Conservation (phyloP, 2,797 vertebrate species). For the Oryzias sinensis region DNA sequence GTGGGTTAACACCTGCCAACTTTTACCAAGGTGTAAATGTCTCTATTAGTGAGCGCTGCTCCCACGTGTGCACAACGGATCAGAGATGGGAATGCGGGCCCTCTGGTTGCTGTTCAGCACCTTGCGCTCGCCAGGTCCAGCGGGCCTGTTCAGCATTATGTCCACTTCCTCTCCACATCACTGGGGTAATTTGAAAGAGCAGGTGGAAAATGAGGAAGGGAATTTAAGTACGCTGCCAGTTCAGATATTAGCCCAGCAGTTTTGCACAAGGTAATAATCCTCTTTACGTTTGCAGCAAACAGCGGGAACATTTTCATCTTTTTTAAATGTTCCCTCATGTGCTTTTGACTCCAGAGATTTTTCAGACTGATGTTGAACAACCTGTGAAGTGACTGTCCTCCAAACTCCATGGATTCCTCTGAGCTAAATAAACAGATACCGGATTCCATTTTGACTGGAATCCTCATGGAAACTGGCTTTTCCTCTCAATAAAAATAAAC, state of each 20-base stretch:
- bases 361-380: constrained; percentile 17
- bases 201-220: constrained; percentile 5
- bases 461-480: constrained; percentile 48
- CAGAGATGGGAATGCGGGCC: constrained; percentile 85
- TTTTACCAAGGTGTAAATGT: constrained; percentile 98
- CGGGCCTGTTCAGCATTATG: constrained; percentile 59
- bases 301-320: background rate
- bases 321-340: background rate
- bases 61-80: constrained; percentile 70
- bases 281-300: too few relatives aligned
- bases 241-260: too few relatives aligned
- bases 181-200: constrained; percentile 34
- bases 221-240: too few relatives aligned
- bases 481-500: constrained; percentile 56
- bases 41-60: constrained; percentile 89
- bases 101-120: constrained; percentile 73
- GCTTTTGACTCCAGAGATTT: constrained; percentile 1
- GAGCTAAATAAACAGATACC: constrained; percentile 25
- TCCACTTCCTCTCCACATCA: constrained; percentile 47
- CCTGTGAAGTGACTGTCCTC: constrained; percentile 17
- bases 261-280: too few relatives aligned
- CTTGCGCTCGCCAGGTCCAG: constrained; percentile 66
- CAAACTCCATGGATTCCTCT: constrained; percentile 22
- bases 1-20: constrained; percentile 95
- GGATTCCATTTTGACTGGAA: constrained; percentile 27